phyloP scores from a whole-genome alignment of 2,888 invertebrate species.

The Stramonita haemastoma region DNA sequence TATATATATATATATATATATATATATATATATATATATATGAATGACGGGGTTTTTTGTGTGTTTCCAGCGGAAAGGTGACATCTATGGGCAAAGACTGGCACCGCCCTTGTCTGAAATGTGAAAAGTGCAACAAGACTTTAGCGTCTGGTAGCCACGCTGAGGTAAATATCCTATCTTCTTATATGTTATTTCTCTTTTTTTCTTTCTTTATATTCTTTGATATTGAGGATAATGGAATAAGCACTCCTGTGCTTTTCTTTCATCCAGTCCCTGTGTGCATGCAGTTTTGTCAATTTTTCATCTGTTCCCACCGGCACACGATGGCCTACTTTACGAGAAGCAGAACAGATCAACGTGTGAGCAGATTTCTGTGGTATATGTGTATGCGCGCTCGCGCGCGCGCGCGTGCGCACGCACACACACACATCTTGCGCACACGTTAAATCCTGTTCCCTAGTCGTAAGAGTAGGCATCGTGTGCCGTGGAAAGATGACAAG shows the following conservation, averaged over 20 bases:
- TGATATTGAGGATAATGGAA: too few species aligned
- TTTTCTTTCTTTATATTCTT: not conserved
- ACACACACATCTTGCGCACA: not conserved
- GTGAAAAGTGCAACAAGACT: slow-evolving; percentile 73
- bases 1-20: not conserved
- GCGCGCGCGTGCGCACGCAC: not conserved
- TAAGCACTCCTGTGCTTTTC: too few species aligned
- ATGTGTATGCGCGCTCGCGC: not conserved
- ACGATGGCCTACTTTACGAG: too few species aligned
- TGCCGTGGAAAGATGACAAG: too few species aligned
- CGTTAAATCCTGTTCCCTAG: too few species aligned
- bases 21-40: slow-evolving; percentile 19
- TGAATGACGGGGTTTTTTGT: not conserved
- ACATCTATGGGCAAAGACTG: slow-evolving; percentile 75
- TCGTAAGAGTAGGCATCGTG: too few species aligned
- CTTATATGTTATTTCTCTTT: too few species aligned
- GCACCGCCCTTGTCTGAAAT: slow-evolving; percentile 73
- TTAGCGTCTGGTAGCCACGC: slow-evolving; percentile 69
- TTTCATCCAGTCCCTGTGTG: too few species aligned
- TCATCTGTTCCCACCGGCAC: too few species aligned
- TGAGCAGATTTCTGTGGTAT: too few species aligned
- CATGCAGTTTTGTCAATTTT: too few species aligned
- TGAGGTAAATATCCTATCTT: slow-evolving; percentile 65
- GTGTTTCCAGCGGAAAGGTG: slow-evolving; percentile 69
- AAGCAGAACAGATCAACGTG: too few species aligned